Percentiles rank a stretch among this genome's conserved stretches.
Conservation (phyloP, 2,888 invertebrate species). For the Pteria penguin region DNA sequence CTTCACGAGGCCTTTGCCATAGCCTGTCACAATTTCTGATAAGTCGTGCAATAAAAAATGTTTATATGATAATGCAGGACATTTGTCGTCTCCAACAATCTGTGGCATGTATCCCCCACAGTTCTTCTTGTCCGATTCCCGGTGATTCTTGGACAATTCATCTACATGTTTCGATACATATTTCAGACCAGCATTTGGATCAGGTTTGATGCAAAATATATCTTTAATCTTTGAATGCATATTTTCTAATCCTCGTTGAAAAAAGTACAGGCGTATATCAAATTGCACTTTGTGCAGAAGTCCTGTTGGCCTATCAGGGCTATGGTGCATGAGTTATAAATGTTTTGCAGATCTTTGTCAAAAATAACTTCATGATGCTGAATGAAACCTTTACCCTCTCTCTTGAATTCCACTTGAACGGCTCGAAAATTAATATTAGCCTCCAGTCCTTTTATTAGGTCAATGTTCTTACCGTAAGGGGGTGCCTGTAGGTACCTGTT, state of each 20-base stretch:
- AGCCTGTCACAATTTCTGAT: background rate
- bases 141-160: constrained; percentile 14
- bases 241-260: constrained; percentile 6
- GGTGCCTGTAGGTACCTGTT: constrained; percentile 42
- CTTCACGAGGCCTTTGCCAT: background rate
- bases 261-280: no score
- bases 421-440: constrained; percentile 35
- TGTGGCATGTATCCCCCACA: background rate
- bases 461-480: constrained; percentile 35
- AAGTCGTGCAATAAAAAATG: background rate
- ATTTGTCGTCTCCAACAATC: background rate
- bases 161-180: background rate
- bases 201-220: background rate
- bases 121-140: constrained; percentile 5
- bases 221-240: constrained; percentile 8
- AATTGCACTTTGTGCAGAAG: constrained; percentile 42
- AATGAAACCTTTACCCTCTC: constrained; percentile 26
- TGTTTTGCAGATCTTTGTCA: constrained; percentile 16
- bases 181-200: no score
- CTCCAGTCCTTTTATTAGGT: constrained; percentile 38
- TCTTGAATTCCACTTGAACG: constrained; percentile 32
- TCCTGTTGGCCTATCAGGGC: constrained; percentile 25
- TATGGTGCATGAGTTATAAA: constrained; percentile 20
- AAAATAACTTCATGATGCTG: constrained; percentile 29
- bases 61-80: background rate